Conservation (phyloP, 2,113 vertebrate species). For the Urocitellus parryii region DNA sequence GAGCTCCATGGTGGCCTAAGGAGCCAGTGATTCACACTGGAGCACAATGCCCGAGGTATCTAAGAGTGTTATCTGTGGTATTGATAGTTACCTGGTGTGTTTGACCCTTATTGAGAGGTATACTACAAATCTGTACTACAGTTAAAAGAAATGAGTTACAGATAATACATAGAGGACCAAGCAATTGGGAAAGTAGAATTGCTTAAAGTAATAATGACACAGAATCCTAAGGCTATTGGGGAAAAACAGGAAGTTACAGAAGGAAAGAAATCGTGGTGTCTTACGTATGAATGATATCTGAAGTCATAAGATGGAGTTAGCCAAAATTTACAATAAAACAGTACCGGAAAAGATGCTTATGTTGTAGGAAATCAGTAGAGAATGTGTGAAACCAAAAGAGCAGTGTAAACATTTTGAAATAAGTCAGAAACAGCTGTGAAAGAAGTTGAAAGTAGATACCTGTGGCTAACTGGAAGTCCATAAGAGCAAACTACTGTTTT, state of each 20-base stretch:
- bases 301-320: background rate
- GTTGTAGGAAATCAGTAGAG: background rate
- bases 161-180: background rate
- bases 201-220: no score
- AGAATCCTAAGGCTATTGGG: background rate
- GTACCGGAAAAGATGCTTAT: background rate
- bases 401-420: background rate
- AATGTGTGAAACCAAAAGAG: conserved; percentile 7
- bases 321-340: background rate
- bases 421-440: conserved; percentile 10
- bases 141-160: background rate
- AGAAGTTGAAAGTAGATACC: background rate
- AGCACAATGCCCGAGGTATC: background rate
- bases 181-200: background rate
- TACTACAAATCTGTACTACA: background rate
- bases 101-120: background rate
- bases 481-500: background rate
- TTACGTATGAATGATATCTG: background rate
- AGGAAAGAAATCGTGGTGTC: background rate
- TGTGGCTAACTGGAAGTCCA: background rate
- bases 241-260: background rate
- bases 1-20: background rate
- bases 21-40: background rate
- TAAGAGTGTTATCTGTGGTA: background rate
- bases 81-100: background rate